Evolutionary conservation across 2,113 vertebrate species (phyloP).

Genomic region (Xenus cinereus): DNA sequence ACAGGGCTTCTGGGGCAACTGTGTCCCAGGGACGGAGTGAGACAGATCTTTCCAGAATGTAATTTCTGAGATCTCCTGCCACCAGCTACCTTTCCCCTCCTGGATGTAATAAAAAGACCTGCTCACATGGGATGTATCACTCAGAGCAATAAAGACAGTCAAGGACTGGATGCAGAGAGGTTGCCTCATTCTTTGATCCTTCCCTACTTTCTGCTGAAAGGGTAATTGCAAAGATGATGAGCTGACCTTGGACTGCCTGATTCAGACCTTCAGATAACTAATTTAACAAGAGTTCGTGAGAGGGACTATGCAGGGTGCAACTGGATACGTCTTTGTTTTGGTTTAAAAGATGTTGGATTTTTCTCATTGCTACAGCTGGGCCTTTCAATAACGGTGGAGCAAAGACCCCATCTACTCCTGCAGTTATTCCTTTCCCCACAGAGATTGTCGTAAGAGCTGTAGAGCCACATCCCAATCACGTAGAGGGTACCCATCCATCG

Average conservation of each 20-base stretch:
- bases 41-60: background rate
- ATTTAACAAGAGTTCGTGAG: background rate
- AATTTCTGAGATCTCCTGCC: background rate
- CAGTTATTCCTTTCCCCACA: background rate
- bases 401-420: accelerated
- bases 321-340: background rate
- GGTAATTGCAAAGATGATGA: background rate
- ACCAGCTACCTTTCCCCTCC: background rate
- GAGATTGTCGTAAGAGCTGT: accelerated
- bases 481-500: accelerated
- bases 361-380: background rate
- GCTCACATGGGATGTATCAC: background rate
- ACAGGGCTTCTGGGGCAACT: background rate
- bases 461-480: accelerated
- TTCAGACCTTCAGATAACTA: background rate
- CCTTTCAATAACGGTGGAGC: background rate
- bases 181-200: background rate
- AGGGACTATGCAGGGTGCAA: background rate
- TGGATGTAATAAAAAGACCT: background rate
- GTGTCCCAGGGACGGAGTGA: background rate
- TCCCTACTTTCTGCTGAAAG: background rate
- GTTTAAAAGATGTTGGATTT: background rate
- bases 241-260: background rate
- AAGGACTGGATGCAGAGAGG: background rate
- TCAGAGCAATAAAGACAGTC: background rate